Conservation (phyloP, 2,888 invertebrate species). For the Scaptomyza polygonia region DNA sequence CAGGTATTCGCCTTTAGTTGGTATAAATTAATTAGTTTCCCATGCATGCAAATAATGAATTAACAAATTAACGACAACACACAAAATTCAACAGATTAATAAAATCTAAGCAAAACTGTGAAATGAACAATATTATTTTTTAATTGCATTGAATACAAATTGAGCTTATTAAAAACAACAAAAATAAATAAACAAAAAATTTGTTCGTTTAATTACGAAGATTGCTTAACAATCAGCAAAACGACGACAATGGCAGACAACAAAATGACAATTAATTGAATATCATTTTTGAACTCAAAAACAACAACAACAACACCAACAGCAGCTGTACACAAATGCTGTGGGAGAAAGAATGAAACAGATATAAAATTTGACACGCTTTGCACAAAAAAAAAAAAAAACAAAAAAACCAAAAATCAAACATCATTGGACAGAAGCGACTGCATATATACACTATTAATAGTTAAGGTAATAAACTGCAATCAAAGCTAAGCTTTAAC, state of each 20-base stretch:
- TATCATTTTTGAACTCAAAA: slow-evolving; percentile 53
- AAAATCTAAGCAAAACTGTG: slow-evolving; percentile 45
- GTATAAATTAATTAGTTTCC: slow-evolving; percentile 10
- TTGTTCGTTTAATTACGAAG: slow-evolving; percentile 10
- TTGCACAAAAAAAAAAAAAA: too few relatives aligned
- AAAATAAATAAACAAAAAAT: background rate
- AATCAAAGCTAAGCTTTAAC: background rate
- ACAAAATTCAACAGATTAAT: slow-evolving; percentile 17
- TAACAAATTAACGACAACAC: slow-evolving; percentile 18
- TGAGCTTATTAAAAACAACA: slow-evolving; percentile 41
- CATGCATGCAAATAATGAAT: slow-evolving; percentile 28
- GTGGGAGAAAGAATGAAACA: slow-evolving; percentile 9
- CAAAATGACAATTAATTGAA: slow-evolving; percentile 74
- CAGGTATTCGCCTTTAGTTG: slow-evolving; percentile 38
- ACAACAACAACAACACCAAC: slow-evolving; percentile 15
- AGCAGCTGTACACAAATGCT: slow-evolving; percentile 1
- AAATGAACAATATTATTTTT: slow-evolving; percentile 43
- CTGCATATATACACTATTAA: slow-evolving; percentile 6
- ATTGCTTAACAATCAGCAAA: slow-evolving; percentile 56
- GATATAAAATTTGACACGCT: background rate
- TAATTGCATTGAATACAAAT: slow-evolving; percentile 72
- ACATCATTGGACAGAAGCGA: background rate
- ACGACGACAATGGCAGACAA: slow-evolving; percentile 40
- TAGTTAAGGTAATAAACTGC: too few relatives aligned
- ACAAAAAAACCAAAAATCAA: background rate